Percentiles rank a stretch among this genome's conserved stretches.
Conservation (phyloP, 2,888 invertebrate genomes). For the Chaetogeoica ovagalla region DNA sequence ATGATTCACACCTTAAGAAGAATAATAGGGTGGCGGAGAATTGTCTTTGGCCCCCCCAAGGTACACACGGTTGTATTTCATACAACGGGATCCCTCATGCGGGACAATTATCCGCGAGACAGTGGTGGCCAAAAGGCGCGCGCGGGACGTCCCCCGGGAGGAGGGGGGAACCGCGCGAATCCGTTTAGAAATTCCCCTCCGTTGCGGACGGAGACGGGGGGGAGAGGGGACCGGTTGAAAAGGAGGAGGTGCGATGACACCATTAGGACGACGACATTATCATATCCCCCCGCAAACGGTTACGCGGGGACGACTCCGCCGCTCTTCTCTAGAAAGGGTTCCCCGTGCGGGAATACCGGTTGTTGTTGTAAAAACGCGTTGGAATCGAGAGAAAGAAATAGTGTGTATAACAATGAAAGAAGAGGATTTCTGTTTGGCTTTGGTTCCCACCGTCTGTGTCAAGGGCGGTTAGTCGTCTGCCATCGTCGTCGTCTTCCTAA, state of each 20-base stretch:
- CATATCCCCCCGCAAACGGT: conserved; percentile 51
- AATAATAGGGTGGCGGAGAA: conserved; percentile 36
- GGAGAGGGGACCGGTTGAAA: conserved; percentile 24
- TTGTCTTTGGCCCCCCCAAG: conserved; percentile 40
- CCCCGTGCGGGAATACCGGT: conserved; percentile 50
- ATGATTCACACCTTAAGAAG: conserved; percentile 51
- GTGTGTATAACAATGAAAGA: conserved; percentile 38
- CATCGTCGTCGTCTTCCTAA: conserved; percentile 49
- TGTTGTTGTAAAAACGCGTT: neutral
- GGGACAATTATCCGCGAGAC: conserved; percentile 38
- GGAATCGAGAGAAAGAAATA: conserved; percentile 33
- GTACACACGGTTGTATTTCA: conserved; percentile 17
- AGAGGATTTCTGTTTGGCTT: conserved; percentile 51
- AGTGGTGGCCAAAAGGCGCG: conserved; percentile 28
- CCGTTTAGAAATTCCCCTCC: conserved; percentile 33
- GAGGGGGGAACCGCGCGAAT: no score
- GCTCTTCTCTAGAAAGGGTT: conserved; percentile 37
- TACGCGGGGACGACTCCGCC: conserved; percentile 17
- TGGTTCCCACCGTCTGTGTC: conserved; percentile 53
- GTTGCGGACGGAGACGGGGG: neutral
- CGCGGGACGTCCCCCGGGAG: no score
- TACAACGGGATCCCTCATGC: conserved; percentile 52
- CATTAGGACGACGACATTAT: conserved; percentile 53
- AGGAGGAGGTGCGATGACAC: conserved; percentile 47
- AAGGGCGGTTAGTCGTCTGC: conserved; percentile 53